Evolutionary conservation across 2,113 vertebrate genomes (phyloP).

Genomic region (Glaucidium brasilianum): DNA sequence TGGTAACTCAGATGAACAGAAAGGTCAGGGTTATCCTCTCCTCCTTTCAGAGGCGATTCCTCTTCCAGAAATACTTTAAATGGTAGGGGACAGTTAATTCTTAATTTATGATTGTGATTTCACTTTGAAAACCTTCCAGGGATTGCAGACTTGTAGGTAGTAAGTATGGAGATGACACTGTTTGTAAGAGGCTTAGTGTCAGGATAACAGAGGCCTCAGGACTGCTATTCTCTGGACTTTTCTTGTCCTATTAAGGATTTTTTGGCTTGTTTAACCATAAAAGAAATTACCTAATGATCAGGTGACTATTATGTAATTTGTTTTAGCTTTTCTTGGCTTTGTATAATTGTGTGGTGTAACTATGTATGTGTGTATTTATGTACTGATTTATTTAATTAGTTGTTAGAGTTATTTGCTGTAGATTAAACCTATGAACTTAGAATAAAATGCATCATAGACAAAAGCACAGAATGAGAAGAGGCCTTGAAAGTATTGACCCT

Average conservation of each 20-base stretch:
- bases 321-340: background rate
- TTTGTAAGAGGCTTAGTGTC: background rate
- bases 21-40: background rate
- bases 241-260: background rate
- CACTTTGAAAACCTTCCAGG: background rate
- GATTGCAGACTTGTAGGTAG: rapidly evolving
- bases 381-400: background rate
- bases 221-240: background rate
- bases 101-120: background rate
- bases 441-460: background rate
- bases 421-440: background rate
- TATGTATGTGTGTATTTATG: background rate
- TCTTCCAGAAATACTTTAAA: background rate
- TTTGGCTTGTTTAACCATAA: background rate
- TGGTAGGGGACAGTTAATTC: background rate
- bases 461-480: background rate
- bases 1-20: background rate
- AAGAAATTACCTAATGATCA: background rate
- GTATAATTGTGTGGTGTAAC: background rate
- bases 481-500: background rate
- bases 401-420: background rate
- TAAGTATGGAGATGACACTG: background rate
- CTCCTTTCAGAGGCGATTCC: background rate
- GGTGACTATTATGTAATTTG: background rate
- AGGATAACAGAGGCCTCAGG: background rate